phyloP scores from a whole-genome alignment of 2,113 vertebrate genomes.

The Grammomys dolichurus region DNA sequence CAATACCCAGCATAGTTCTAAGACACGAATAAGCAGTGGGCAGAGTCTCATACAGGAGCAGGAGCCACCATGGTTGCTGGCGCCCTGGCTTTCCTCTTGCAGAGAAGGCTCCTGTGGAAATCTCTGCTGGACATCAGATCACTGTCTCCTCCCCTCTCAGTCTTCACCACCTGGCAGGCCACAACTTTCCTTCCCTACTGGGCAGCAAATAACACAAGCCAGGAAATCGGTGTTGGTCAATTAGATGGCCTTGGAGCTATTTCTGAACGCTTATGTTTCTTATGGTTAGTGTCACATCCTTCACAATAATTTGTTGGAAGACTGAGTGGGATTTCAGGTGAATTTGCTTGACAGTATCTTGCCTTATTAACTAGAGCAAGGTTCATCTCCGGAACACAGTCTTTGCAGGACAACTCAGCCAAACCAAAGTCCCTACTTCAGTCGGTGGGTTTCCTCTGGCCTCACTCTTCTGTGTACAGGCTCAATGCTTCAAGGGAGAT shows the following conservation, averaged over 20 bases:
- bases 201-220: neutral
- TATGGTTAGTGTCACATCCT: neutral
- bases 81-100: neutral
- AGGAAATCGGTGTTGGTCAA: neutral
- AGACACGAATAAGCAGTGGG: neutral
- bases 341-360: neutral
- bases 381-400: neutral
- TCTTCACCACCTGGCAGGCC: neutral
- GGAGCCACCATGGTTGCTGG: neutral
- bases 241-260: neutral
- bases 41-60: neutral
- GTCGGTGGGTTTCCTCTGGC: neutral
- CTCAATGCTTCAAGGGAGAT: neutral
- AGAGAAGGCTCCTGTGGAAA: neutral
- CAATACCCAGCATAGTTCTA: neutral
- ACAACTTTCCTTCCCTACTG: neutral
- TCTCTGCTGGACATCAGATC: neutral
- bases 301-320: neutral
- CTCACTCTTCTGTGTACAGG: neutral
- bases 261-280: neutral
- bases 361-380: neutral
- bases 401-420: neutral
- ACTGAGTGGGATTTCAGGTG: neutral
- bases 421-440: neutral
- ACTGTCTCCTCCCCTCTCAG: neutral